phyloP scores from a whole-genome alignment of 2,888 invertebrate genomes.

The Acronicta leporina region DNA sequence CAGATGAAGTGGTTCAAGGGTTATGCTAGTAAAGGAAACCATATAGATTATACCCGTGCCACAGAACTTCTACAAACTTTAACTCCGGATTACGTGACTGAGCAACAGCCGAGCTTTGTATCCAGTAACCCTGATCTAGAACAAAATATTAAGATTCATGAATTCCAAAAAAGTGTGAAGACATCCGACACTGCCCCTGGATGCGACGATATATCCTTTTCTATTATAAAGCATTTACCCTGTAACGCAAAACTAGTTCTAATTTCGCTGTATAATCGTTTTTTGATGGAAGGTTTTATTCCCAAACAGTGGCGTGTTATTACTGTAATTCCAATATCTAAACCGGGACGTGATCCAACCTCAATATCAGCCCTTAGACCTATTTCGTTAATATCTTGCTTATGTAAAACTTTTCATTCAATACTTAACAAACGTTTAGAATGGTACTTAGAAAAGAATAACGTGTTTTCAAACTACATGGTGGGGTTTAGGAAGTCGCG shows the following conservation, averaged over 20 bases:
- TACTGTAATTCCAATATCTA: no score
- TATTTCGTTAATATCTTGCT: no score
- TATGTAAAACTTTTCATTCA: no score
- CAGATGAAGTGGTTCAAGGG: constrained; percentile 47
- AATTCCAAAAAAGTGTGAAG: constrained; percentile 23
- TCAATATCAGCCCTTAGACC: no score
- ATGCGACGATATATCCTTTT: constrained; percentile 19
- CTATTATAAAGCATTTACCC: constrained; percentile 33
- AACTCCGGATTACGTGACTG: constrained; percentile 12
- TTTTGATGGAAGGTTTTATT: not conserved
- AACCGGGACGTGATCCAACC: no score
- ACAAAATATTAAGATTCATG: constrained; percentile 7
- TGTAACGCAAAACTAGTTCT: constrained; percentile 19
- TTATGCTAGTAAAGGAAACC: not conserved
- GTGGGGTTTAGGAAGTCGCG: no score
- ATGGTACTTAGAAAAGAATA: no score
- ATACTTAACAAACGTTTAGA: no score
- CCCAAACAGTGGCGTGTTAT: no score
- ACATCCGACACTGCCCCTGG: constrained; percentile 31
- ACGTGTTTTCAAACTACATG: no score
- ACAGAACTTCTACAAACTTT: not conserved
- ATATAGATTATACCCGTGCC: no score
- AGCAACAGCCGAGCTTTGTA: constrained; percentile 11
- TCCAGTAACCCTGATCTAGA: not conserved
- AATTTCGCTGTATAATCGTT: constrained; percentile 17